Evolutionary conservation across 2,113 vertebrate species (phyloP).

Genomic region (Hypomesus transpacificus): DNA sequence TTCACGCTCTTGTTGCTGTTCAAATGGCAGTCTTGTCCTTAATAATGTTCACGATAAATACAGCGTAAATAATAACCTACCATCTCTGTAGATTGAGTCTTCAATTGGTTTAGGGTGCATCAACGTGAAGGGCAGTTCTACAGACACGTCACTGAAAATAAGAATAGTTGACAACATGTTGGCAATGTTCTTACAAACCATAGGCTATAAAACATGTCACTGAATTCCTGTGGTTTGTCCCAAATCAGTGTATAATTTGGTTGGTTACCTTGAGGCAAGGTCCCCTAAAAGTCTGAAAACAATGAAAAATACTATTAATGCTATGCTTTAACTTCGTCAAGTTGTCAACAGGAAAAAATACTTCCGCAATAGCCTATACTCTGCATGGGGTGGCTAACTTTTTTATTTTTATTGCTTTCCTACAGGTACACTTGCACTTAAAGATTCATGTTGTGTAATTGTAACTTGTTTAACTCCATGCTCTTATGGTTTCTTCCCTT

Average conservation of each 20-base stretch:
- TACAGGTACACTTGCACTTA: too few relatives aligned
- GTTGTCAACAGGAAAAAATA: background rate
- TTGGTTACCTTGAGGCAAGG: constrained; percentile 87
- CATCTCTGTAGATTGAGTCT: constrained; percentile 78
- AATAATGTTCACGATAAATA: background rate
- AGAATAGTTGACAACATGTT: constrained; percentile 17
- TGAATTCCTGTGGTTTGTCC: too few relatives aligned
- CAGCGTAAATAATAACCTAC: constrained; percentile 57
- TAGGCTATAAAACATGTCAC: too few relatives aligned
- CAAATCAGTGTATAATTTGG: constrained; percentile 1
- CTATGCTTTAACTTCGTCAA: background rate
- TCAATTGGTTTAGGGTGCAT: constrained; percentile 95
- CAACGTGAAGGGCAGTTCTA: constrained; percentile 91
- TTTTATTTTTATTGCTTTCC: too few relatives aligned
- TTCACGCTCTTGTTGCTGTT: background rate
- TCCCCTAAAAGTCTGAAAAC: constrained; percentile 84
- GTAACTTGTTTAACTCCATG: too few relatives aligned
- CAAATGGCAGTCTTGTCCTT: background rate
- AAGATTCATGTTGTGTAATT: too few relatives aligned
- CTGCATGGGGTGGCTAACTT: background rate
- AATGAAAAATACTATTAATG: constrained; percentile 24
- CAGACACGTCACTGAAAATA: constrained; percentile 82
- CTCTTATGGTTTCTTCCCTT: too few relatives aligned
- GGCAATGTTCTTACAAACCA: background rate
- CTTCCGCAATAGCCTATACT: background rate